Evolutionary conservation across 92 coral and sea anemone species (phyloP).

Genomic region (Montipora capitata): DNA sequence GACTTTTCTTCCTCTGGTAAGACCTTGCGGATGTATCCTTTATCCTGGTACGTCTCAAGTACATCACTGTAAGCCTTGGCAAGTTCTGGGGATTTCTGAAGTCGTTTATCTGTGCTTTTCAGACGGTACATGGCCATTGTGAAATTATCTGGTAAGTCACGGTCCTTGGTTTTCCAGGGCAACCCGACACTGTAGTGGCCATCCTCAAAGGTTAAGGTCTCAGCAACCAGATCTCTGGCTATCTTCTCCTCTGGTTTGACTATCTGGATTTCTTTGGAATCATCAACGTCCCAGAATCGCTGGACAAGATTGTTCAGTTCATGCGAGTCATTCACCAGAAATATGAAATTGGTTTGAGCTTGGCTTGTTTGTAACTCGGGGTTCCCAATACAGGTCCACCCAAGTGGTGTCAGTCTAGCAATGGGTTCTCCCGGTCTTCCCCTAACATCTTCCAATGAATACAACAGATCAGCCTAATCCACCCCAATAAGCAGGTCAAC

Average conservation of each 20-base stretch:
- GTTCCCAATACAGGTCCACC: slow-evolving; percentile 80
- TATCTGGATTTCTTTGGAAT: slow-evolving; percentile 6
- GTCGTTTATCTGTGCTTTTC: slow-evolving; percentile 73
- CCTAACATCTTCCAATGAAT: too few species aligned
- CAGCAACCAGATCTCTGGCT: slow-evolving; percentile 39
- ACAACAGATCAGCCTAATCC: too few species aligned
- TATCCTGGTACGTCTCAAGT: slow-evolving; percentile 30
- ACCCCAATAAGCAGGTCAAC: too few species aligned
- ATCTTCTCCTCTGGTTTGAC: not conserved
- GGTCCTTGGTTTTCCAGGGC: slow-evolving; percentile 42
- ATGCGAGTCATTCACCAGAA: slow-evolving; percentile 8
- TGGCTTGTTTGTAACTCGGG: slow-evolving; percentile 18
- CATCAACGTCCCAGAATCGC: slow-evolving; percentile 69
- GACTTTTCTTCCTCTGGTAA: slow-evolving; percentile 28
- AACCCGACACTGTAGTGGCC: slow-evolving; percentile 57
- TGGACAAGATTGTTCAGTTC: slow-evolving; percentile 55
- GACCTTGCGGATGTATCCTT: slow-evolving; percentile 28
- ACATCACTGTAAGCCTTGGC: slow-evolving; percentile 40
- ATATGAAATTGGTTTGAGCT: slow-evolving; percentile 47
- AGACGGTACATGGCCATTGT: slow-evolving; percentile 59
- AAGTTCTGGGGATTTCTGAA: slow-evolving; percentile 47
- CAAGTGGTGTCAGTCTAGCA: slow-evolving; percentile 63
- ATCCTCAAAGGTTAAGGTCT: slow-evolving; percentile 46
- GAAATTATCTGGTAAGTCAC: slow-evolving; percentile 46
- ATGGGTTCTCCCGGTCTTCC: slow-evolving; percentile 40